Conservation (phyloP, 2,797 vertebrate species). For the Anisognathus igniventris region DNA sequence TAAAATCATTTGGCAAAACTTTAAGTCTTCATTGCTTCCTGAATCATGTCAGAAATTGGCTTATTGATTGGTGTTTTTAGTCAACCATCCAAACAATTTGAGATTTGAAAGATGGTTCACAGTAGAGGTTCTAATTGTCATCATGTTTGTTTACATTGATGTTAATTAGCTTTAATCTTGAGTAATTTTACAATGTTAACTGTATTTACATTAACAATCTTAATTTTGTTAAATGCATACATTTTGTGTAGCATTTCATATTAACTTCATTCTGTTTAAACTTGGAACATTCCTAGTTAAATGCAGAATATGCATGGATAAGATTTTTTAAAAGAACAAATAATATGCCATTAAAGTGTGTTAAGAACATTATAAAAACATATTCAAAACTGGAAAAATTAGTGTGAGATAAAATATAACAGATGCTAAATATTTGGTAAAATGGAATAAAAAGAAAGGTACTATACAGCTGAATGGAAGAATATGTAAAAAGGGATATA, state of each 20-base stretch:
- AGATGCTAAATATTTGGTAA: not conserved
- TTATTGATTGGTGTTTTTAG: not conserved
- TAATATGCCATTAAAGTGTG: not conserved
- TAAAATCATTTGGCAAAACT: not conserved
- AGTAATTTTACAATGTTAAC: not conserved
- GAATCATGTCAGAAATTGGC: not conserved
- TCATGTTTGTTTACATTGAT: not conserved
- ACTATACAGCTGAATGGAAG: not conserved
- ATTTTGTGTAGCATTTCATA: not conserved
- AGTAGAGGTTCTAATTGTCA: not conserved
- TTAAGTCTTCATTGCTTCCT: not conserved
- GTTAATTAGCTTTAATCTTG: not conserved
- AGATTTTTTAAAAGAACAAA: not conserved
- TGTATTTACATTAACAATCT: not conserved
- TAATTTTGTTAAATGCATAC: not conserved
- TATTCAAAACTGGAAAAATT: not conserved
- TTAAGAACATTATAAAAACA: not conserved
- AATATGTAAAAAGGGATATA: not conserved
- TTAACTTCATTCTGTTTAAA: not conserved
- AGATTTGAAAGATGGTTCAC: not conserved
- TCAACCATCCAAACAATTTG: not conserved
- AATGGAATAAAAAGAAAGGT: not conserved
- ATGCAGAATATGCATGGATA: not conserved
- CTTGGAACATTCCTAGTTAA: not conserved
- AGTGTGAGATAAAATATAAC: not conserved